Evolutionary conservation across 2,113 vertebrate species (phyloP).

Genomic region (Nannobrachium achirus): DNA sequence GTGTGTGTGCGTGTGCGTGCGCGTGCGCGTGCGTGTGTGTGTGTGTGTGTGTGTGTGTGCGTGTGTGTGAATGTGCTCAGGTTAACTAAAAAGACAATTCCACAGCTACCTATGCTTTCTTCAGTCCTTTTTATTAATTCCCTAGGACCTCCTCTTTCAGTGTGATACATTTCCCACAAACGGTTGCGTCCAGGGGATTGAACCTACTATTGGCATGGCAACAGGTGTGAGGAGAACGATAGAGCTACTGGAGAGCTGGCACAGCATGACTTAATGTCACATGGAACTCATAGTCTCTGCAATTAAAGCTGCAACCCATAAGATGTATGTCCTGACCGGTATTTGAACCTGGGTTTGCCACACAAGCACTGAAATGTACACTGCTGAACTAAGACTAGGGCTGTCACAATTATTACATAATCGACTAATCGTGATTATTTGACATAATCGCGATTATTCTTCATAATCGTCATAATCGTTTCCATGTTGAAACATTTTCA

Average conservation of each 20-base stretch:
- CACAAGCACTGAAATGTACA: too few relatives aligned
- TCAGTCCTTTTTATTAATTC: conserved; percentile 52
- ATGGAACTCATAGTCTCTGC: conserved; percentile 15
- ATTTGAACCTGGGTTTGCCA: too few relatives aligned
- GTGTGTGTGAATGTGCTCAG: conserved; percentile 43
- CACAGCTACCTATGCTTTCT: conserved; percentile 29
- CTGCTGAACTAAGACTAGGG: too few relatives aligned
- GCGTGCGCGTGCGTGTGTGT: too few relatives aligned
- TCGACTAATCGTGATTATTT: too few relatives aligned
- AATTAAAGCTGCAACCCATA: conserved; percentile 9
- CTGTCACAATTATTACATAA: too few relatives aligned
- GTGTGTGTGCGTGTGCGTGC: too few relatives aligned
- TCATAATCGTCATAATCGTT: too few relatives aligned
- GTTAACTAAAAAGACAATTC: conserved; percentile 41
- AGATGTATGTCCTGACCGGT: too few relatives aligned
- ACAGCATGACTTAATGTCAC: conserved; percentile 27
- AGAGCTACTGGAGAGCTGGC: conserved; percentile 7
- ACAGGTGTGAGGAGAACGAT: conserved; percentile 29
- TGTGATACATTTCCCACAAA: conserved; percentile 49
- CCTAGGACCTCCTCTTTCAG: conserved; percentile 6
- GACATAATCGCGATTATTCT: too few relatives aligned
- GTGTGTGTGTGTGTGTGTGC: too few relatives aligned
- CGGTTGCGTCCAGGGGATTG: conserved; percentile 17
- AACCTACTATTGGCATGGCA: conserved; percentile 18
- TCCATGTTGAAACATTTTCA: too few relatives aligned